Conservation (phyloP, 2,113 vertebrate genomes). For the Ellobius talpinus region DNA sequence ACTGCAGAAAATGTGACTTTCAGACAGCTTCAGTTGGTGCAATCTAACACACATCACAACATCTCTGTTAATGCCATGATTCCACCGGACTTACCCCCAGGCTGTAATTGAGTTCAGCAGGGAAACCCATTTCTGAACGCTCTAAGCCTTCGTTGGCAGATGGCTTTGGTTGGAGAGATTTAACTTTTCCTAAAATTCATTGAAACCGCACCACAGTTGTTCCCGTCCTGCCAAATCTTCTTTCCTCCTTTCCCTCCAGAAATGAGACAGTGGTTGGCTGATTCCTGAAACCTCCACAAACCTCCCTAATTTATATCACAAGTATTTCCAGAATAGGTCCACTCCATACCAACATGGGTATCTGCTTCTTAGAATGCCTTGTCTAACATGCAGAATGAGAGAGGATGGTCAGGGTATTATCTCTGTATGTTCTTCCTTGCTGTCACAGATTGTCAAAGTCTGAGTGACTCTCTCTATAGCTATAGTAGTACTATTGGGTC, state of each 20-base stretch:
- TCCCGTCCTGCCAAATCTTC: neutral
- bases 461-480: neutral
- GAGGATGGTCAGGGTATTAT: neutral
- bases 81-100: neutral
- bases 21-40: neutral
- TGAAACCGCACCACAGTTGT: neutral
- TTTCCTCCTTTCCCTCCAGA: neutral
- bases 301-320: neutral
- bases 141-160: neutral
- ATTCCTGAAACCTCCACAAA: neutral
- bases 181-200: constrained; percentile 1
- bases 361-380: neutral
- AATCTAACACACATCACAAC: neutral
- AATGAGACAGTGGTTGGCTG: neutral
- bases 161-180: neutral
- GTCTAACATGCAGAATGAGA: neutral
- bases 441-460: neutral
- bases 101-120: neutral
- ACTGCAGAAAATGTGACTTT: neutral
- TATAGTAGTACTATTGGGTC: neutral
- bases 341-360: neutral
- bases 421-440: neutral
- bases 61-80: neutral
- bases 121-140: neutral
- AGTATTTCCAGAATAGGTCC: neutral